Evolutionary conservation across 2,888 invertebrate species (phyloP).

Genomic region (Kuschelorhynchus macadamiae): DNA sequence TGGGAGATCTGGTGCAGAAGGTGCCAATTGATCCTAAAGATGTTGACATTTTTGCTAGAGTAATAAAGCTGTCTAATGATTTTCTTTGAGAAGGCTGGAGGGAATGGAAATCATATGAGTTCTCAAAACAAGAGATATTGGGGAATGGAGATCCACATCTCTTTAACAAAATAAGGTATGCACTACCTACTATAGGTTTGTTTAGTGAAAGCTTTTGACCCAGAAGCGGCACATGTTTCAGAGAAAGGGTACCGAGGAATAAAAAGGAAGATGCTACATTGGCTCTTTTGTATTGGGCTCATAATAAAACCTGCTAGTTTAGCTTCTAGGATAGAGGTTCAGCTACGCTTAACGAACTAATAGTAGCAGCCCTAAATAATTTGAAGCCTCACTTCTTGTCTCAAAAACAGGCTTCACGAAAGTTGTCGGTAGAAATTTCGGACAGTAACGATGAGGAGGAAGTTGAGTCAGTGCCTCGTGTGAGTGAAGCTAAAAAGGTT

Average conservation of each 20-base stretch:
- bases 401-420: conserved; percentile 40
- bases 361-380: conserved; percentile 45
- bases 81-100: conserved; percentile 46
- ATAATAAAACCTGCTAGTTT: conserved; percentile 49
- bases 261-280: conserved; percentile 53
- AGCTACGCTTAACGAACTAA: conserved; percentile 45
- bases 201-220: conserved; percentile 52
- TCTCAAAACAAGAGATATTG: conserved; percentile 44
- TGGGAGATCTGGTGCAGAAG: conserved; percentile 1
- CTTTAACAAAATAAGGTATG: conserved; percentile 54
- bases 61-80: conserved; percentile 17
- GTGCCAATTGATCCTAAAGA: conserved; percentile 5
- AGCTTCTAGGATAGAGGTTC: conserved; percentile 52
- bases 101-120: conserved; percentile 35
- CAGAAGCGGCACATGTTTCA: conserved; percentile 45
- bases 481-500: not conserved
- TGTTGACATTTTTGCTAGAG: conserved; percentile 2
- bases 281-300: conserved; percentile 53
- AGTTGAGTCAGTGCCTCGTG: not conserved
- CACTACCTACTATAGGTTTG: conserved; percentile 52
- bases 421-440: conserved; percentile 11
- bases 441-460: conserved; percentile 6
- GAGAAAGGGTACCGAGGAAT: conserved; percentile 52
- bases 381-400: conserved; percentile 48
- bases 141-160: conserved; percentile 50